Conservation (phyloP, 1,140 invertebrate genomes). For the Pseudoatta argentina region DNA sequence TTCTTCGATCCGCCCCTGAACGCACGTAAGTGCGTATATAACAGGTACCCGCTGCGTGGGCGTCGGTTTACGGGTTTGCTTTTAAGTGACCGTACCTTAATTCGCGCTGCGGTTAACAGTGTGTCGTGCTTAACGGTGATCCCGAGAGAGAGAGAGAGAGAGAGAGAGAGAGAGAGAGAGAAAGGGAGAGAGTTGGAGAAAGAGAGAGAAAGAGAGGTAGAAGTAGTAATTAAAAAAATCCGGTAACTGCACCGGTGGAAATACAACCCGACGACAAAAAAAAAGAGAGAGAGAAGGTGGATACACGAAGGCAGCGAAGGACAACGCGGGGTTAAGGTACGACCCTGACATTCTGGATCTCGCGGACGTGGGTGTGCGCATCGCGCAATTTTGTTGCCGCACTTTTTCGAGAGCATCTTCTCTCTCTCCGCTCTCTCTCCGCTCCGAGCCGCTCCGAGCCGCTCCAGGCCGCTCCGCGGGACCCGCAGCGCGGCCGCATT, state of each 20-base stretch:
- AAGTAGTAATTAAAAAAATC: slow-evolving; percentile 78
- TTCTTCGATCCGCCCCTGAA: slow-evolving; percentile 65
- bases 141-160: slow-evolving; percentile 21
- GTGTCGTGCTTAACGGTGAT: slow-evolving; percentile 75
- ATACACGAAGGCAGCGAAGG: slow-evolving; percentile 63
- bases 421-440: slow-evolving; percentile 16
- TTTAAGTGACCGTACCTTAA: slow-evolving; percentile 76
- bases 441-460: not conserved
- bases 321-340: slow-evolving; percentile 72
- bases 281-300: slow-evolving; percentile 40
- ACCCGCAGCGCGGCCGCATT: slow-evolving; percentile 24
- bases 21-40: slow-evolving; percentile 61
- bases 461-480: not conserved
- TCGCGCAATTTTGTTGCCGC: slow-evolving; percentile 63
- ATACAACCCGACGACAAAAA: slow-evolving; percentile 57
- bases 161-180: not conserved
- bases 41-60: slow-evolving; percentile 74
- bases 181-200: not conserved
- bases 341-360: slow-evolving; percentile 74
- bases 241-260: slow-evolving; percentile 59
- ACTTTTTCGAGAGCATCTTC: slow-evolving; percentile 62
- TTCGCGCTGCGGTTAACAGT: slow-evolving; percentile 68
- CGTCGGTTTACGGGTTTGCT: slow-evolving; percentile 78
- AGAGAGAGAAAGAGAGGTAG: not conserved
- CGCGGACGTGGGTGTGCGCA: slow-evolving; percentile 61